phyloP scores from a whole-genome alignment of 2,888 invertebrate genomes.

The Plebejus argus region DNA sequence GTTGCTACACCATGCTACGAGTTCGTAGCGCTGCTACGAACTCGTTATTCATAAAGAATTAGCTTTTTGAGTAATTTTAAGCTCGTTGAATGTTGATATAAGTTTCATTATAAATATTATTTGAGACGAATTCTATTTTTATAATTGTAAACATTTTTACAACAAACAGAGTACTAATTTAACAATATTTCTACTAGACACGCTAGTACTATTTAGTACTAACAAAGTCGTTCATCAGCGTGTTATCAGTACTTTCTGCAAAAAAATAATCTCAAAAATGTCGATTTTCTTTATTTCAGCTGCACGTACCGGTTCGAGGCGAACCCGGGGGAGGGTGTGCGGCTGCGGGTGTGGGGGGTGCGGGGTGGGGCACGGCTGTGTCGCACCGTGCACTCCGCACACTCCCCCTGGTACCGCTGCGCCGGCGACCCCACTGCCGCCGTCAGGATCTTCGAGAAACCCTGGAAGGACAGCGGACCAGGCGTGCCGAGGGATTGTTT shows the following conservation, averaged over 20 bases:
- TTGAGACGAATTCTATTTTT: no score
- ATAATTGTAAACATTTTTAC: no score
- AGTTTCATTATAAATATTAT: no score
- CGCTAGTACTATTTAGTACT: no score
- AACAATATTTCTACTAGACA: no score
- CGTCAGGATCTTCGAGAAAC: slow-evolving; percentile 87
- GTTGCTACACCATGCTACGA: background rate
- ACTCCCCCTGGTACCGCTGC: slow-evolving; percentile 86
- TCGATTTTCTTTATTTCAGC: slow-evolving; percentile 60
- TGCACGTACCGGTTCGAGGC: slow-evolving; percentile 95
- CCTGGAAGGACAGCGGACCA: slow-evolving; percentile 82
- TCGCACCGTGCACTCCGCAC: slow-evolving; percentile 81
- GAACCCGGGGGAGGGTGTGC: slow-evolving; percentile 89
- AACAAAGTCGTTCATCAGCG: no score
- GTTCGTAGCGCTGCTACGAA: background rate
- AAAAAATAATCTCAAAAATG: no score
- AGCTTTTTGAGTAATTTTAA: background rate
- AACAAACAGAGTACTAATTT: no score
- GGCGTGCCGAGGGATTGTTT: slow-evolving; percentile 89
- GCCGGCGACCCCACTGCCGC: slow-evolving; percentile 86
- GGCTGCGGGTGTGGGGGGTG: slow-evolving; percentile 87
- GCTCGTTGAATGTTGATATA: background rate
- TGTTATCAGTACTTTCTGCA: background rate
- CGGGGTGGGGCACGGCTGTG: slow-evolving; percentile 83
- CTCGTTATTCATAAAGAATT: background rate